phyloP scores from a whole-genome alignment of 2,113 vertebrate species.

The Chaetorhynchus papuensis region DNA sequence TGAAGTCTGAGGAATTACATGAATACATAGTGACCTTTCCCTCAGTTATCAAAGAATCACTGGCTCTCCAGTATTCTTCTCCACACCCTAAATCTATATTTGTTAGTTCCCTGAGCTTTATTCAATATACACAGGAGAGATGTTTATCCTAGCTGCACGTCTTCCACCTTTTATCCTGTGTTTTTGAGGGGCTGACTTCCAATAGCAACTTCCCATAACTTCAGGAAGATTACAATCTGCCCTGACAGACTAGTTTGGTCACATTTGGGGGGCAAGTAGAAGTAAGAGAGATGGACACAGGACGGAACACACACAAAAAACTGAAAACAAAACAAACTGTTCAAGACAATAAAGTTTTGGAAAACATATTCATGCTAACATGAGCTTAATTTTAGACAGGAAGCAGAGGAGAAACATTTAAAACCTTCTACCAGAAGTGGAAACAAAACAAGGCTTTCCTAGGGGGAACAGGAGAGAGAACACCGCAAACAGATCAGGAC shows the following conservation, averaged over 20 bases:
- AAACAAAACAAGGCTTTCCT: neutral
- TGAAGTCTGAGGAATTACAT: neutral
- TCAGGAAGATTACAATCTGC: neutral
- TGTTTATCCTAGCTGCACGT: neutral
- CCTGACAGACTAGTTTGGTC: neutral
- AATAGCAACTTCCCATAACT: neutral
- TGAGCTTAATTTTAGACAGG: neutral
- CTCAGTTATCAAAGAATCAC: neutral
- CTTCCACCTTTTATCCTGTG: neutral
- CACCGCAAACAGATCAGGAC: neutral
- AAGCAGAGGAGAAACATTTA: neutral
- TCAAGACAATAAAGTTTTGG: neutral
- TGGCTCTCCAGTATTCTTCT: neutral
- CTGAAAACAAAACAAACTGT: accelerated
- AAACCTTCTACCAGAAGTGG: neutral
- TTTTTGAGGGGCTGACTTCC: neutral
- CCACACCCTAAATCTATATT: neutral
- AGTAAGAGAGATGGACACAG: neutral
- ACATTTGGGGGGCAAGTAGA: neutral
- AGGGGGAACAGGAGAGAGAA: neutral
- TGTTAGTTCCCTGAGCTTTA: neutral
- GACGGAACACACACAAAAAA: neutral
- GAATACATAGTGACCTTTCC: neutral
- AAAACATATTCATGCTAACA: neutral
- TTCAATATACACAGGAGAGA: neutral